Base-by-base conservation (phyloP, 1,140 invertebrate species). In the Tigriopus japonicus region DNA sequence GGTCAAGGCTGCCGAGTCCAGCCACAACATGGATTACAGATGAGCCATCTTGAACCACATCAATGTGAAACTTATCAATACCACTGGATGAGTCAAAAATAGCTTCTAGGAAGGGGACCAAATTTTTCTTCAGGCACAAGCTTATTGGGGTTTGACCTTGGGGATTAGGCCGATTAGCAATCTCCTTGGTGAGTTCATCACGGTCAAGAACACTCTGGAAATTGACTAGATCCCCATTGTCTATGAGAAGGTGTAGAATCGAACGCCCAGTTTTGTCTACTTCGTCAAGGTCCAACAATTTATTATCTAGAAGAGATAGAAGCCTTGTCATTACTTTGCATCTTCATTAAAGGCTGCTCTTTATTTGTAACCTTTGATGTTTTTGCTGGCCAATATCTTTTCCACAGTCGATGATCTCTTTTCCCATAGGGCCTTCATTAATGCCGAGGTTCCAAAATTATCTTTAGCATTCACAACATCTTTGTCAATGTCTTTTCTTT, bases 1-100 rank as follows among this genome's bases (percentile, higher is more conserved):
- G 28, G 15, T n/a, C 7, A 42, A 40, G 15, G 15, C 42, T 58
- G 1, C 55, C 55, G 49, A 17, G 6, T 5, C 6, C 40, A 13
- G 55, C 55, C 17, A 58, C 55, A 3, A 58, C 15, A 58, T 58
- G 55, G 15, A 58, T 28, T 10, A 41, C 28, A 42, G 55, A 58
- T 3, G 17, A 17, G 15, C 55, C 55, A 43, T 40, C 55, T 58
- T 58, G 23, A n/a, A 19, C 17, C 35, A 35, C 17, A 10, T 23
- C 40, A 12, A 58, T 17, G 6, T 42, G 35, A n/a, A 58, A 58
- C n/a, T 58, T 58, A 9, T 23, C 12, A 5, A 17, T 58, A 1
- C 28, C 55, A 43, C 2, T 58, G 17, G 55, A 41, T 5, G 35
- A 41, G 5, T 17, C 17, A 15, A 58, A 41, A 42, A 58, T 58